Base-by-base conservation (phyloP, 2,888 invertebrate species). In the Andrena haemorrhoa region DNA sequence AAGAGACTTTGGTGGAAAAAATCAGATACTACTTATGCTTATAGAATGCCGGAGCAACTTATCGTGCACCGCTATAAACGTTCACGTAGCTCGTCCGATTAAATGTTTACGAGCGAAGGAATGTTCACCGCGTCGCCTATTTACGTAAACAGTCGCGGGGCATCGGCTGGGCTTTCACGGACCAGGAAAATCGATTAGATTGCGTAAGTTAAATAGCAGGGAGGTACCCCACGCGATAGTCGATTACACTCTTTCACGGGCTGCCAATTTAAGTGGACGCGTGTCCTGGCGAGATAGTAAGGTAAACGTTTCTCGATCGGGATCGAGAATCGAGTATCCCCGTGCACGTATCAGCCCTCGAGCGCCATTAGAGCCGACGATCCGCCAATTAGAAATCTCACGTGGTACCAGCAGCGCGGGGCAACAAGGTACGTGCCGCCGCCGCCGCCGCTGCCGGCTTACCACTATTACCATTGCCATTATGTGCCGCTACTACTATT, bases 361-460 rank as follows among this genome's bases (percentile, higher is more conserved):
- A 74, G 80, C 69, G 70, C 80, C 74, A 86, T 87, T 86, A 86
- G 78, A 82, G 79, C 72, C 83, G 75, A 83, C 83, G 82, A 86
- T 87, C 82, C 79, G 79, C 80, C 86, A 89, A 88, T 90, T 86
- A 90, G 86, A 85, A 88, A 82, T 84, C 82, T 83, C 75, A 47
- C 76, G 72, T 73, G 51, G 64, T 83, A 80, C 70, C 82, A 70
- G 77, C 51, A 58, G 79, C 72, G 73, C 70, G 81, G 77, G 76
- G 60, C 75, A 60, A 47, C 33, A 31, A 53, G 23, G 76, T 79
- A 81, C 75, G 77, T 80, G 73, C 80, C 79, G 69, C 58, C 58
- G 47, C 58, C 58, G 47, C 79, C 26, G 84, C 41, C n/a, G 49
- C 49, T 26, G 23, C 23, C 56, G 56, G 56, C 56, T 75, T 82